Conservation (phyloP, 2,113 vertebrate species). For the Rattus norvegicus region DNA sequence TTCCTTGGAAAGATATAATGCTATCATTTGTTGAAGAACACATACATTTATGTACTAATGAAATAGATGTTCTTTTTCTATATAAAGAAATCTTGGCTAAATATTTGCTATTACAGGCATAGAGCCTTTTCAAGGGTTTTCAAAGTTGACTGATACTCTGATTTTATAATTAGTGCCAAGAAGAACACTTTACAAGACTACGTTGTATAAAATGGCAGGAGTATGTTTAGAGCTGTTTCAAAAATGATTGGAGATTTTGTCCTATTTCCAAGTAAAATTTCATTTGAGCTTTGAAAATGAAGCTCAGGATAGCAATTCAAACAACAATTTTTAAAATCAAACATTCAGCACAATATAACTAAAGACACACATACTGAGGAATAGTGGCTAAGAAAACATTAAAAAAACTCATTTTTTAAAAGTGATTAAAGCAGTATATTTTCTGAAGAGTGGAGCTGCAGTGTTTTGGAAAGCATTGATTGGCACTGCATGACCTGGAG, state of each 20-base stretch:
- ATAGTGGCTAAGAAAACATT: not conserved
- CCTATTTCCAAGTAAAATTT: not conserved
- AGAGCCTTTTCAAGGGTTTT: not conserved
- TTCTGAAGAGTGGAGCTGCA: not conserved
- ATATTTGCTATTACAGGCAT: not conserved
- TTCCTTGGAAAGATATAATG: not conserved
- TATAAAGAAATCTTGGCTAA: not conserved
- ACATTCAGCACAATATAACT: not conserved
- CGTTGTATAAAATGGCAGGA: not conserved
- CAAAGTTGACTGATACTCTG: not conserved
- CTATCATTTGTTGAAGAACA: not conserved
- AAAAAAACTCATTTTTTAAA: not conserved
- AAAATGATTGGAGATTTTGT: not conserved
- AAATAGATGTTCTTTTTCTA: not conserved
- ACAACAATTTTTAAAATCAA: not conserved
- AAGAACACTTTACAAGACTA: not conserved
- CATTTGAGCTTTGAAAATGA: not conserved
- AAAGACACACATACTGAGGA: no score
- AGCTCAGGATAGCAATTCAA: not conserved
- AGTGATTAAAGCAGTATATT: not conserved
- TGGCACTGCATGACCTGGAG: not conserved
- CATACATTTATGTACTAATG: not conserved
- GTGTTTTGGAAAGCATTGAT: not conserved
- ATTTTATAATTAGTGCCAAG: not conserved
- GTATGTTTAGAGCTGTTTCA: not conserved